Evolutionary conservation across 1,140 invertebrate species (phyloP), one percentile per base, ranked within the genome.

Genomic region (Ruditapes philippinarum): DNA sequence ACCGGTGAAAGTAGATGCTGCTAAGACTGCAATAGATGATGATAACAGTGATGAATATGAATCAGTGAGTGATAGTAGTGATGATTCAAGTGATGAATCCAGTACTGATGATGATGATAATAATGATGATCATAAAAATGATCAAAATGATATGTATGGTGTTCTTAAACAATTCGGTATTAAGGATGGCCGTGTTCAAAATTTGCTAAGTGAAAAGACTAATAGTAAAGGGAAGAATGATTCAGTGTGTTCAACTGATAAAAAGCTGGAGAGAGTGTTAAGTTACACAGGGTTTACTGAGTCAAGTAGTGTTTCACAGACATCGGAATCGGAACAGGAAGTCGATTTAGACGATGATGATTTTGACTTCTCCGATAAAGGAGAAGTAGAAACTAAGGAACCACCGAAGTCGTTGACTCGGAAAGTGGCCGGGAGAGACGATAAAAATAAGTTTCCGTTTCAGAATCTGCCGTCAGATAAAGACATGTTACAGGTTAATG

Each of bases 11-110:
- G 3, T n/a, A 25, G 38, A 38, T 42, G 2, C 36, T 74, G 25
- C 22, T 25, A 25, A 12, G 0, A 45, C 19, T 42, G 45, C 1
- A 51, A 11, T 40, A 54, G 11, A 25, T 54, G 62, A 45, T 82
- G 87, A 80, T 79, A 78, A 90, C 40, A 45, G 81, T 89, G 87
- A 89, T 62, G 87, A 85, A 22, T 51, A 51, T 76, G 79, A 74
- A 70, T 84, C 54, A 40, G 79, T 88, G 36, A 91, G 73, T 81
- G 78, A 89, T 87, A 82, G 73, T 40, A 42, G 76, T 91, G 40
- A 49, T 82, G 40, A 89, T 76, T 40, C 74, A 78, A 79, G 78
- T 88, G 51, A 76, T 82, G 57, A 76, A 76, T 62, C 40, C 80
- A 33, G 28, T 19, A 70, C 62, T 87, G 62, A 80, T 81, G 51